A percentile compares a stretch with the other conserved stretches of the same genome.
phyloP scores from a whole-genome alignment of 2,113 vertebrate genomes.

The Oxyruncus cristatus region DNA sequence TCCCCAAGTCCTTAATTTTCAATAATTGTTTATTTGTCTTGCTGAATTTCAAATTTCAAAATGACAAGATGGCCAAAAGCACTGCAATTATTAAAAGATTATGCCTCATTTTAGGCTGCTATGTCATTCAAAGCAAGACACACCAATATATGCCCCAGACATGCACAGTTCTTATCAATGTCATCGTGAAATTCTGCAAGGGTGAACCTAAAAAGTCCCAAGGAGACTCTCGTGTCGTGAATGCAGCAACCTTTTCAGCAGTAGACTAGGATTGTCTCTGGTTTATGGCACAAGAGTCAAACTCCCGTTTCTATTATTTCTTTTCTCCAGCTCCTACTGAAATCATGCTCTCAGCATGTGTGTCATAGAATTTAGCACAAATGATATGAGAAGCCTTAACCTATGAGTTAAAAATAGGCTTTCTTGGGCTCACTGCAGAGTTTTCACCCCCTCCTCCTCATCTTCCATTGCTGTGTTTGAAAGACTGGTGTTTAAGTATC shows the following conservation, averaged over 20 bases:
- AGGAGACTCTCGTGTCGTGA: background rate
- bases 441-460: background rate
- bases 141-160: background rate
- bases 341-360: background rate
- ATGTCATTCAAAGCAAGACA: background rate
- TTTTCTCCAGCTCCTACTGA: background rate
- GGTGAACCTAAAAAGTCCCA: background rate
- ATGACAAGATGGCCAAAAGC: background rate
- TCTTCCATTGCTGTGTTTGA: background rate
- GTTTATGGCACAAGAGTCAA: background rate
- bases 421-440: background rate
- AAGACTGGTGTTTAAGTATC: background rate
- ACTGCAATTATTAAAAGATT: background rate
- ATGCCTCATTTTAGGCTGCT: background rate
- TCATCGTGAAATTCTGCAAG: background rate
- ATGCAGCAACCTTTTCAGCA: background rate
- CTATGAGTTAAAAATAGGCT: background rate
- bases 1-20: background rate
- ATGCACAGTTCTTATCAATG: background rate
- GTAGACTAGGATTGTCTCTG: background rate
- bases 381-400: background rate
- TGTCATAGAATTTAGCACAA: background rate
- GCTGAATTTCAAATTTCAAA: background rate
- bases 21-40: background rate
- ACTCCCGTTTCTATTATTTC: background rate